phyloP scores from a whole-genome alignment of 2,797 vertebrate genomes.

The Molossus alvarezi region DNA sequence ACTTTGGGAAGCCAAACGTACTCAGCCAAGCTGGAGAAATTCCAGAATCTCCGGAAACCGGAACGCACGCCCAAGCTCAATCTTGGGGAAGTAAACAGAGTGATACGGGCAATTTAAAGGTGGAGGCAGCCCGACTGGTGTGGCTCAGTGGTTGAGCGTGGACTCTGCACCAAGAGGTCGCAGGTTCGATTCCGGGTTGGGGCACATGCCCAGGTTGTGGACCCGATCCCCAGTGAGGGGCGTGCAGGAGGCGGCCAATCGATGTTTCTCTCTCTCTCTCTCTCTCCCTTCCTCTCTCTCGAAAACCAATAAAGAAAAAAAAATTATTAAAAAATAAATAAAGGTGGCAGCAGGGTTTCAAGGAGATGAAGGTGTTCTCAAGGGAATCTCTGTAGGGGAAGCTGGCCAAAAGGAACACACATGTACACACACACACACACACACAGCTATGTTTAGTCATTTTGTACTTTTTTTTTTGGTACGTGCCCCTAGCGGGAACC shows the following conservation, averaged over 20 bases:
- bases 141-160: too few relatives aligned
- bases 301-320: too few relatives aligned
- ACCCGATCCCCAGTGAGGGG: too few relatives aligned
- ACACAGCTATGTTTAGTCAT: not conserved
- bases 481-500: too few relatives aligned
- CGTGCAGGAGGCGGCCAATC: too few relatives aligned
- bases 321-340: too few relatives aligned
- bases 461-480: not conserved
- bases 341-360: accelerated
- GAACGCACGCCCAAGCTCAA: not conserved
- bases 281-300: too few relatives aligned
- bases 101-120: accelerated
- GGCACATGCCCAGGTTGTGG: too few relatives aligned
- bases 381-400: not conserved
- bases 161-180: too few relatives aligned
- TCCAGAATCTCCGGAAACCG: not conserved
- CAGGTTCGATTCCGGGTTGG: too few relatives aligned
- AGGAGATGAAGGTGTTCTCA: accelerated
- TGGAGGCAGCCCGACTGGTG: accelerated
- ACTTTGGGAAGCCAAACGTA: not conserved
- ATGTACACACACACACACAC: not conserved
- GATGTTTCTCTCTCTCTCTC: too few relatives aligned
- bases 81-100: not conserved
- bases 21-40: not conserved
- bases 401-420: not conserved